Percentiles rank a stretch among this genome's conserved stretches.
phyloP scores from a whole-genome alignment of 1,140 invertebrate genomes.

The Apis laboriosa region DNA sequence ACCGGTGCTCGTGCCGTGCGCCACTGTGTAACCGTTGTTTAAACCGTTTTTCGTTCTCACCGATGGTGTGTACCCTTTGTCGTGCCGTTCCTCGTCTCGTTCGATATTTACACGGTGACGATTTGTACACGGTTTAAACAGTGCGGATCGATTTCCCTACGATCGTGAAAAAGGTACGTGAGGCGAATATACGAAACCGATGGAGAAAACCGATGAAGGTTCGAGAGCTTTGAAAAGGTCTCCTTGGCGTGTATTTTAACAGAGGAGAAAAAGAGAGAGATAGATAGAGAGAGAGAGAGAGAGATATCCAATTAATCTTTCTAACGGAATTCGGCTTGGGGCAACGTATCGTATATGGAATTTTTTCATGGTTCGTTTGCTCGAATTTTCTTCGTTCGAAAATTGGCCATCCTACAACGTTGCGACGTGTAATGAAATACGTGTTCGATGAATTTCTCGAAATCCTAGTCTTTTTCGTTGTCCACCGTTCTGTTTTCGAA shows the following conservation, averaged over 20 bases:
- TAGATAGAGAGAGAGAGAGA: not conserved
- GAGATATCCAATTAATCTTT: slow-evolving; percentile 25
- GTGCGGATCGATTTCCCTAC: not conserved
- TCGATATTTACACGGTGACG: not conserved
- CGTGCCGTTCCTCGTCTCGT: too few species aligned
- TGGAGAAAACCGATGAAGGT: not conserved
- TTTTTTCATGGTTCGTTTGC: slow-evolving; percentile 17
- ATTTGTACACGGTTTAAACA: not conserved
- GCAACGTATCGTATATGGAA: not conserved
- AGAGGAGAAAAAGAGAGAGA: not conserved
- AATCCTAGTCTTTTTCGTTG: too few species aligned
- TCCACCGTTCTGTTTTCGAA: too few species aligned
- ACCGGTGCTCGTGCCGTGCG: slow-evolving; percentile 38
- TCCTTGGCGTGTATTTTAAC: not conserved
- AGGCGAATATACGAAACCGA: not conserved
- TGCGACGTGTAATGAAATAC: not conserved
- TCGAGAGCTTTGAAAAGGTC: slow-evolving; percentile 7
- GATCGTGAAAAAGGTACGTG: slow-evolving; percentile 1
- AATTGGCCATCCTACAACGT: slow-evolving; percentile 16
- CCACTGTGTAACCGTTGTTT: not conserved
- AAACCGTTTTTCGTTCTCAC: not conserved
- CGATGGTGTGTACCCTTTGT: not conserved
- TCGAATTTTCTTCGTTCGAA: slow-evolving; percentile 14
- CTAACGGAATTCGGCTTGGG: slow-evolving; percentile 12
- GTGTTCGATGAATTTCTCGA: too few species aligned